Evolutionary conservation across 2,888 invertebrate genomes (phyloP), one percentile per base, ranked within the genome.

Genomic region (Allacma fusca): DNA sequence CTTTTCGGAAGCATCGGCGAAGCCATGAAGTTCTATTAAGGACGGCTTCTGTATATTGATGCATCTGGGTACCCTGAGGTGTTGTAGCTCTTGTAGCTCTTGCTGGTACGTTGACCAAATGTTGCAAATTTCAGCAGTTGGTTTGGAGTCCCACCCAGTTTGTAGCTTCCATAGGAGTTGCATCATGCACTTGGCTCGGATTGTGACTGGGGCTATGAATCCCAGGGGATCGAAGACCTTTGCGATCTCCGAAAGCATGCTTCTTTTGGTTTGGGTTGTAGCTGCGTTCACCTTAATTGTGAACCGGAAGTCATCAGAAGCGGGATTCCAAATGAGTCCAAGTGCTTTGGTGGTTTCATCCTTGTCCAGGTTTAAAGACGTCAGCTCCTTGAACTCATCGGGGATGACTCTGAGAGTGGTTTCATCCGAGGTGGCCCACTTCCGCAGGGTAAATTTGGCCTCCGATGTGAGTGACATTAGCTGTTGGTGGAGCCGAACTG

Each of bases 211-310:
- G 44, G 59, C 23, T 13, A 40, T 9, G 13, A 81, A 79, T 0
- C 84, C 84, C 0, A 85, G 72, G 1, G 84, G 85, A 71, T 85
- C 85, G 69, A 84, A 85, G 2, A 85, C 70, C 64, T 80, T 81
- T 9, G 84, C 78, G 0, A 84, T 80, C 16, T 80, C 78, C 0
- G 84, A 83, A 13, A 84, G 70, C 9, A 85, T 78, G 26, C 64
- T 74, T 28, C 84, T 71, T 76, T 85, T 83, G 0, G 83, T 83
- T 9, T 7, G 9, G 19, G n/a, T n/a, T 7, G 19, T 7, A 7
- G 9, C 19, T 59, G 59, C 7, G 59, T 7, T 5, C n/a, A n/a
- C 7, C 7, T 19, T 7, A 59, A 23, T 23, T 23, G 12, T 19
- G 59, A 59, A 59, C 23, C 19, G 59, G 59, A 59, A 59, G 5